Evolutionary conservation across 2,888 invertebrate genomes (phyloP), one percentile per base, ranked within the genome.

Genomic region (Erynnis tages): DNA sequence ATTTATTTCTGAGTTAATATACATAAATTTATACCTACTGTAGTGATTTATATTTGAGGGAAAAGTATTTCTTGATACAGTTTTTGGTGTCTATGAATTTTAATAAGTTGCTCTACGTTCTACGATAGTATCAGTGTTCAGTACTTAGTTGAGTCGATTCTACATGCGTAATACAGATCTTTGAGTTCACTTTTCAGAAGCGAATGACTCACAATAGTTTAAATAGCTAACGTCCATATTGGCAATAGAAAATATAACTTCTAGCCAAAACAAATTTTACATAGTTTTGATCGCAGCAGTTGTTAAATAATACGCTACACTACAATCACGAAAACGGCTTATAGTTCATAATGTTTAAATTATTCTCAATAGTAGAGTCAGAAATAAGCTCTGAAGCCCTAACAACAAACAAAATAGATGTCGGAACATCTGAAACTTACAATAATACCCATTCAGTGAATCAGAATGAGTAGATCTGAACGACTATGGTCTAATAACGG

Each of bases 361-460:
- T 29, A 30, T 52, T 35, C 14, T 29, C 29, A 17, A 52, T 37
- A 37, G 37, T 32, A 29, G 53, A 16, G 14, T 45, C 62, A 55
- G 54, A 73, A 68, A 71, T 66, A 59, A 69, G 61, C 64, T 63
- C 57, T 65, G 54, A 61, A 67, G 64, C 55, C 56, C 65, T 60
- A 73, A 70, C 77, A 77, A 73, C 73, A 76, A 77, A 76, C 73
- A 78, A 69, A 75, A 70, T 63, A 58, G 43, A 61, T 43, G 68
- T 74, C 59, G 58, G 56, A 73, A 74, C 71, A 74, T 76, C 63
- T 72, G 65, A 77, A 77, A 73, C 63, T 63, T 65, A 74, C 72
- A 76, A 72, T 77, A 76, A 73, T 62, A 65, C 56, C 65, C 71
- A 79, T 84, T 80, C 65, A 76, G 63, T 79, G 79, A 82, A 82